Evolutionary conservation across 1,140 invertebrate species (phyloP), one percentile per base, ranked within the genome.

Genomic region (Polyergus mexicanus): DNA sequence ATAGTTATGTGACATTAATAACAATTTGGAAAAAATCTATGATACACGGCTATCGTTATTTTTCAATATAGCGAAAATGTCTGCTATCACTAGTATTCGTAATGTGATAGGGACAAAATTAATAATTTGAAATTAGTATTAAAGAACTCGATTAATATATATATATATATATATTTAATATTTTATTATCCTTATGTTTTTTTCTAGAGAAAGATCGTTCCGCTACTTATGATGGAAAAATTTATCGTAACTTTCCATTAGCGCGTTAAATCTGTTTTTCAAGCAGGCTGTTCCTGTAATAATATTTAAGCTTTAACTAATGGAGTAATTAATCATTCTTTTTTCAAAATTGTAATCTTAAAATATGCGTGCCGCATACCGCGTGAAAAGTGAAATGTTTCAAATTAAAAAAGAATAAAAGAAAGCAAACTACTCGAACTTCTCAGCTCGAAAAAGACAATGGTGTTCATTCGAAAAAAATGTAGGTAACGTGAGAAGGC

Each of bases 191-290:
- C 25, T 56, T 22, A 19, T 16, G 6, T 44, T 10, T 4, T 56
- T 7, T 68, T 25, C 41, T 2, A 51, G 41, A 80, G 41, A 69
- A 58, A 58, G 10, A 58, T 71, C 19, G 22, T 28, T 56, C 16
- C 19, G 22, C 10, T 8, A 35, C 19, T 41, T 38, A 22, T 54
- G 16, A 81, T 25, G 44, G 32, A 10, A 47, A 28, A 58, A 81
- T 58, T 83, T 38, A 38, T 72, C 68, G 4, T 74, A 47, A 83
- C 74, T 83, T 56, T 47, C 78, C 68, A 83, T 83, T 83, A 83
- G 56, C 78, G 56, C 78, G n/a, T 60, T 74, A 56, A 44, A 83
- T 74, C 19, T 60, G 60, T 83, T 83, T 83, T 72, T 81, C n/a
- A 72, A 81, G 6, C 25, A 72, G 78, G 78, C 54, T 38, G 25